Conservation (phyloP, 1,140 invertebrate species). For the Physella acuta region DNA sequence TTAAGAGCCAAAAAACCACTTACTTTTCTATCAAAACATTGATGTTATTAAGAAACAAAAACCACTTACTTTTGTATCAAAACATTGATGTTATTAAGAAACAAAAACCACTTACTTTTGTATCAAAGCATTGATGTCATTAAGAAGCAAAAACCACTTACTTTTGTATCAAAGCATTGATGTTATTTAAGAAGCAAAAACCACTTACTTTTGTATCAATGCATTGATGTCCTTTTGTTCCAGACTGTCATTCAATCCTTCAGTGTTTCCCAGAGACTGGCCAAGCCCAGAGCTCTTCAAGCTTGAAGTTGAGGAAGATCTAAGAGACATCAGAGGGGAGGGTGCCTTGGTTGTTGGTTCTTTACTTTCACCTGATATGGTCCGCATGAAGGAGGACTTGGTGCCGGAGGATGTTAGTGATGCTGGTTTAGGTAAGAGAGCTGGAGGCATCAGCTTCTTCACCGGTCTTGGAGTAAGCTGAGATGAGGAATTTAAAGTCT, state of each 20-base stretch:
- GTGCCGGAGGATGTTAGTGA: background rate
- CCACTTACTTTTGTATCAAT: slow-evolving; percentile 44
- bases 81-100: slow-evolving; percentile 40
- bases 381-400: slow-evolving; percentile 17
- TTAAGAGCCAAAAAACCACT: slow-evolving; percentile 39
- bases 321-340: background rate
- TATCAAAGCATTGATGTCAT: slow-evolving; percentile 40
- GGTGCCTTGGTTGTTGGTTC: too few species aligned
- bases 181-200: slow-evolving; percentile 40
- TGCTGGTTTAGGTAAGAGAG: slow-evolving; percentile 24
- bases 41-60: slow-evolving; percentile 40
- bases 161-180: slow-evolving; percentile 43
- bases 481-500: background rate
- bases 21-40: slow-evolving; percentile 44
- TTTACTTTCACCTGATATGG: background rate
- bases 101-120: slow-evolving; percentile 45
- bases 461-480: background rate
- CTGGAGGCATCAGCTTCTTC: slow-evolving; percentile 25
- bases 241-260: slow-evolving; percentile 26
- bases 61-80: slow-evolving; percentile 44
- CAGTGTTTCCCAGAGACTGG: background rate
- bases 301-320: background rate
- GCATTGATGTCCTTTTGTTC: slow-evolving; percentile 42
- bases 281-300: background rate
- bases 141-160: slow-evolving; percentile 42